Evolutionary conservation across 2,797 vertebrate genomes (phyloP).

Genomic region (Scleropages formosus): DNA sequence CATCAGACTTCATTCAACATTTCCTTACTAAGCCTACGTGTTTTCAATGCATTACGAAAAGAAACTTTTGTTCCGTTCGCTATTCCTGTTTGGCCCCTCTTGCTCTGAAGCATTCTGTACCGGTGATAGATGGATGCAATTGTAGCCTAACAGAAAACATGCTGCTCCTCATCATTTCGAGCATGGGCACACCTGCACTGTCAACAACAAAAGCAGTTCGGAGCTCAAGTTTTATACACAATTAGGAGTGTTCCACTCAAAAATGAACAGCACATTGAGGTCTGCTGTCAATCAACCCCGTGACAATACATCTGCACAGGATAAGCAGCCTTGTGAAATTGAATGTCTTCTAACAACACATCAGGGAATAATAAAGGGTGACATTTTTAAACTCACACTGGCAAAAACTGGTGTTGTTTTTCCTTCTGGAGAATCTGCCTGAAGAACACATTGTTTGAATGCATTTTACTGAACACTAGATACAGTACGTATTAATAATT

Average conservation of each 20-base stretch:
- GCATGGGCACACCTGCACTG: neutral
- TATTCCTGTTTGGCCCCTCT: neutral
- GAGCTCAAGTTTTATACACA: neutral
- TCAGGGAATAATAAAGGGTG: neutral
- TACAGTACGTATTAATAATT: too few relatives aligned
- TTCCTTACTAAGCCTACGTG: conserved; percentile 49
- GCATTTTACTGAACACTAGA: too few relatives aligned
- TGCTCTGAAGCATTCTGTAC: neutral
- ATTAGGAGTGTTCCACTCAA: conserved; percentile 44
- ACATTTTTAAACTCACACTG: neutral
- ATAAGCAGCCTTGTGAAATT: too few relatives aligned
- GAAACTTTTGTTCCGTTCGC: neutral
- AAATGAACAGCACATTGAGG: neutral
- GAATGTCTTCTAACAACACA: too few relatives aligned
- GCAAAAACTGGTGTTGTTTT: too few relatives aligned
- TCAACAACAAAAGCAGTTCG: neutral
- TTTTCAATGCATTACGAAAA: conserved; percentile 40
- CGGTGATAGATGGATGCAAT: conserved; percentile 15
- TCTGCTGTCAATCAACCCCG: too few relatives aligned
- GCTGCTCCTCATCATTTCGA: conserved; percentile 8
- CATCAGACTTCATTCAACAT: conserved; percentile 51
- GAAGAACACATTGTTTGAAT: too few relatives aligned
- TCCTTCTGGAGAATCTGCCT: too few relatives aligned
- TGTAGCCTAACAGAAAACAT: conserved; percentile 2
- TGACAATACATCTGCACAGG: too few relatives aligned